Evolutionary conservation across 2,797 vertebrate genomes (phyloP), one percentile per base, ranked within the genome.

Genomic region (Pantherophis vulpinus): DNA sequence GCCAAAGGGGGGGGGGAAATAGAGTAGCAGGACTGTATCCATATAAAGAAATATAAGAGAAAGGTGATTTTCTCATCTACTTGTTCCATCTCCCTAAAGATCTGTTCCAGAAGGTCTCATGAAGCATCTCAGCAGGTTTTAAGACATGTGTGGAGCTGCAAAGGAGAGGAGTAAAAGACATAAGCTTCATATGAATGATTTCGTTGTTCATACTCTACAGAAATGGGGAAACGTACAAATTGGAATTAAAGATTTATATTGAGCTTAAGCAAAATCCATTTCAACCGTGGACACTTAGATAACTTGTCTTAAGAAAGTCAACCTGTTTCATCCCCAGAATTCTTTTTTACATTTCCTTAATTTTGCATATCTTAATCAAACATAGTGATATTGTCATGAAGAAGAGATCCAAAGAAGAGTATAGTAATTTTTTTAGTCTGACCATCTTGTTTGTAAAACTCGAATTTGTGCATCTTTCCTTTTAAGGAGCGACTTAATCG

Each of bases 301-400:
- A 95, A 96, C 96, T 97, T 97, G 97, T 97, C 97, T 97, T 97
- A 97, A 95, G 96, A 94, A 92, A 89, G 54, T 93, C 94, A 94
- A 93, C 3, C 0, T 95, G 94, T 94, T 96, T 94, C 95, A 95
- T 96, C 96, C 93, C 93, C 94, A 94, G 87, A 92, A 93, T 97
- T 94, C 95, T 96, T 93, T 94, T 92, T 96, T 97, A 83, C 88
- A 86, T 95, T 96, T 94, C 94, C 96, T 96, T 95, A 90, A 97
- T 96, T 94, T 90, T 97, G 96, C 96, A 96, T 94, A 91, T 93
- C 93, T 87, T 96, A 95, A 95, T 97, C 95, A 95, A 96, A 97
- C 97, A 97, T 97, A 97, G 97, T 97, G 97, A 98, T 97, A 95
- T 23, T 42, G 74, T 96, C 97, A 96, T 51, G 1, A 98, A 98